Evolutionary conservation across 2,113 vertebrate genomes (phyloP).

Genomic region (Bujurquina vittata): DNA sequence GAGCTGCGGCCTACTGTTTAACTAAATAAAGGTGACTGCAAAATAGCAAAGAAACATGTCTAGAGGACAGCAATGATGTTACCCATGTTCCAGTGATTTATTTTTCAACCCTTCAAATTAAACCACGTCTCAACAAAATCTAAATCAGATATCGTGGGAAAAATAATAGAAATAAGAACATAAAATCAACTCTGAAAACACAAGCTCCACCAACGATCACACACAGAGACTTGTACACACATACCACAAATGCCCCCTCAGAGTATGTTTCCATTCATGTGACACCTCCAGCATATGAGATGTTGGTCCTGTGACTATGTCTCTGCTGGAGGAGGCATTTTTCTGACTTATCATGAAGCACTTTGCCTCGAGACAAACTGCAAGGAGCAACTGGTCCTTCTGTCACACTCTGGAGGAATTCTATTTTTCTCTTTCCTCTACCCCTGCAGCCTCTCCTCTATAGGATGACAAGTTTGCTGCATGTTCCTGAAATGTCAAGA

Average conservation of each 20-base stretch:
- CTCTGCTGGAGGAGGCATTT: neutral
- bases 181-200: neutral
- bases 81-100: neutral
- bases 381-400: neutral
- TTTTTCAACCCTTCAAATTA: neutral
- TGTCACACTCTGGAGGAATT: neutral
- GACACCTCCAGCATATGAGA: constrained; percentile 6
- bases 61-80: neutral
- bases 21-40: neutral
- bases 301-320: constrained; percentile 37
- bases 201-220: neutral
- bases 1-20: neutral
- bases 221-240: neutral
- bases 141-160: neutral
- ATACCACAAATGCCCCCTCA: neutral
- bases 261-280: constrained; percentile 28
- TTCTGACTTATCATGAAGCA: neutral
- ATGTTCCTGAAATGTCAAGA: constrained; percentile 5
- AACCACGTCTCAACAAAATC: neutral
- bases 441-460: neutral
- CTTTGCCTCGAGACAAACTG: neutral
- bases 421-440: neutral
- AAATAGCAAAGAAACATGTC: neutral
- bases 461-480: neutral
- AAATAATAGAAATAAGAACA: neutral